Conservation (phyloP, 1,140 invertebrate genomes). For the Solenopsis fugax region DNA sequence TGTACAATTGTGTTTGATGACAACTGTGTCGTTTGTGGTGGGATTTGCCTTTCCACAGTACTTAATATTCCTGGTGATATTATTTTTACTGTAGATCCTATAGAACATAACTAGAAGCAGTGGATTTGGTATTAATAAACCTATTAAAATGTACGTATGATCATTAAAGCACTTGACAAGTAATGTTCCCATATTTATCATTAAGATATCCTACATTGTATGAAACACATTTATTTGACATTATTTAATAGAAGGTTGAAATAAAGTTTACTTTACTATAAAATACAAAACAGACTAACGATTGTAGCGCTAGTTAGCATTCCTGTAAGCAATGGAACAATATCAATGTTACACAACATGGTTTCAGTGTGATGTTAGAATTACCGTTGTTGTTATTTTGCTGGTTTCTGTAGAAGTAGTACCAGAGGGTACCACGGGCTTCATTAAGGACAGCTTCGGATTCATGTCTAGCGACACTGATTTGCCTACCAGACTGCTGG, state of each 20-base stretch:
- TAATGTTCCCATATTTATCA: conserved; percentile 35
- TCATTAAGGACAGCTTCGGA: conserved; percentile 83
- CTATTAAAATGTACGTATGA: background rate
- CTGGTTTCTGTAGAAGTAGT: conserved; percentile 79
- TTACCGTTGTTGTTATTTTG: conserved; percentile 84
- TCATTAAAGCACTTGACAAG: conserved; percentile 22
- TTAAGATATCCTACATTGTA: background rate
- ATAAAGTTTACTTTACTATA: background rate
- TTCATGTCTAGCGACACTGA: conserved; percentile 84
- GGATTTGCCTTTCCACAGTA: conserved; percentile 82
- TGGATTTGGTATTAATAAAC: conserved; percentile 54
- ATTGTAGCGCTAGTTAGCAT: background rate
- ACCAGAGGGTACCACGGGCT: conserved; percentile 80
- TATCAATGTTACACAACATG: background rate
- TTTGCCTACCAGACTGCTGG: conserved; percentile 81
- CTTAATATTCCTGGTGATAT: conserved; percentile 83
- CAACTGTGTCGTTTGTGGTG: conserved; percentile 74
- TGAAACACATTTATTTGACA: conserved; percentile 18
- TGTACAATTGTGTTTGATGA: conserved; percentile 57
- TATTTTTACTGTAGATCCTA: conserved; percentile 83
- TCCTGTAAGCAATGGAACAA: background rate
- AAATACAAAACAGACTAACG: background rate
- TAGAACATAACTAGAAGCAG: conserved; percentile 81
- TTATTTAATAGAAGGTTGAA: background rate
- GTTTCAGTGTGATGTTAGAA: background rate